Base-by-base conservation (phyloP, 2,888 invertebrate genomes). In the Apamea anceps region DNA sequence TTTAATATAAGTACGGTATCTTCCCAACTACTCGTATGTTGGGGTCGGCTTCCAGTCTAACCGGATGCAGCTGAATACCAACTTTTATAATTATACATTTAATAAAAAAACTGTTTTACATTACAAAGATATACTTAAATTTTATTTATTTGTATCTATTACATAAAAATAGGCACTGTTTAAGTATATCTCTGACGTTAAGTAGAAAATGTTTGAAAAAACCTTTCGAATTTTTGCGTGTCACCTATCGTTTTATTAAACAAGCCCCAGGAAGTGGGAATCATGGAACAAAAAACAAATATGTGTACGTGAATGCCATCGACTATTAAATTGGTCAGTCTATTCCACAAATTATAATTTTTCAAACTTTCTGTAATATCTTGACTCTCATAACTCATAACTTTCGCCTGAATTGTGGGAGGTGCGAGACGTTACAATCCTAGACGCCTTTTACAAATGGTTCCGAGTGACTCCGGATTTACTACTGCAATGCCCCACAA, bases 381-480 rank as follows among this genome's bases (percentile, higher is more conserved):
- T 37, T 15, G 1, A 0, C 21, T 65, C 65, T 37, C 12, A 1
- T 21, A 32, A 63, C 63, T 65, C 65, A 0, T 89, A 7, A 78
- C 87, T 89, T 90, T 76, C 6, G 75, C 91, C 88, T 81, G 42
- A 70, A 65, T 74, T 66, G 75, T 79, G 90, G 87, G 87, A 91
- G 85, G 90, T 90, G 91, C 89, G 89, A 92, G 92, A 87, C 89
- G 88, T 91, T 89, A 85, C 87, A 88, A 90, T 90, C 89, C 87
- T 84, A 88, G 86, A 72, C 77, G 88, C 86, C 87, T 86, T 89
- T 91, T 89, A 91, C 91, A 92, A 93, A 93, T 93, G 91, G 88
- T 86, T 90, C 84, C 86, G 86, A 90, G 90, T 89, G 88, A 87
- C 89, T 88, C 86, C 62, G 83, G 89, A 88, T 91, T 89, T 90